Percentiles rank a stretch among this genome's conserved stretches.
These are phyloP conservation scores for Zygothrica quintamaculata DNA, from an alignment of 2,888 invertebrate genomes.

Conservation along the genomic window DNA sequence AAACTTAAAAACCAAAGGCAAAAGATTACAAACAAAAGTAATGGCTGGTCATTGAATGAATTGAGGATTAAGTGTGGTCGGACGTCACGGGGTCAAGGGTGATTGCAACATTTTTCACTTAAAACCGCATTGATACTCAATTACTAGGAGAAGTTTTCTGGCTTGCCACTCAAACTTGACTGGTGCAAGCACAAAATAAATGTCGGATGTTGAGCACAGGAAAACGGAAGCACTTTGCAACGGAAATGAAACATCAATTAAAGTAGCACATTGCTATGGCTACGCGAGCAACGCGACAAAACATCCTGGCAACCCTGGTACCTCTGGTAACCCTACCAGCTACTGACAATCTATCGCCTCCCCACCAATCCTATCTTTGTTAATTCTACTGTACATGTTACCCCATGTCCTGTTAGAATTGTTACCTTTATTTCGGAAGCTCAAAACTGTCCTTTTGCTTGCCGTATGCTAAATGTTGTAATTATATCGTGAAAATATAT, in stretches of 20 bases:
- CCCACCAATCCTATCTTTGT: conserved; percentile 39
- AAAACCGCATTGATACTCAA: conserved; percentile 82
- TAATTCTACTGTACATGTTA: conserved; percentile 59
- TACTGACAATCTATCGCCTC: conserved; percentile 58
- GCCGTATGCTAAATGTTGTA: too few relatives aligned
- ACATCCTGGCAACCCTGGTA: not conserved
- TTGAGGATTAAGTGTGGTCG: not conserved
- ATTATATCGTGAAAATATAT: too few relatives aligned
- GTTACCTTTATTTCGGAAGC: too few relatives aligned
- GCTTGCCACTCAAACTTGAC: conserved; percentile 29
- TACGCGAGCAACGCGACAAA: conserved; percentile 19
- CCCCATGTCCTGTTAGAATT: too few relatives aligned
- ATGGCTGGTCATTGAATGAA: conserved; percentile 48
- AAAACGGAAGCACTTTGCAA: conserved; percentile 79
- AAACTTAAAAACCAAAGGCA: conserved; percentile 76
- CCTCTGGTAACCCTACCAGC: conserved; percentile 16
- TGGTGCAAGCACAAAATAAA: conserved; percentile 54
- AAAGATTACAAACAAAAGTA: conserved; percentile 76
- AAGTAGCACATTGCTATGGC: conserved; percentile 59
- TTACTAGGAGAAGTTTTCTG: conserved; percentile 56
- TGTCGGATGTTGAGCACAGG: conserved; percentile 65
- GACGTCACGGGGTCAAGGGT: not conserved
- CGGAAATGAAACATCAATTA: conserved; percentile 83
- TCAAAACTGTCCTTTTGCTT: too few relatives aligned
- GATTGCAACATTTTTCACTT: conserved; percentile 73